Base-by-base conservation (phyloP, 2,888 invertebrate genomes). In the Mesochorus sp. region DNA sequence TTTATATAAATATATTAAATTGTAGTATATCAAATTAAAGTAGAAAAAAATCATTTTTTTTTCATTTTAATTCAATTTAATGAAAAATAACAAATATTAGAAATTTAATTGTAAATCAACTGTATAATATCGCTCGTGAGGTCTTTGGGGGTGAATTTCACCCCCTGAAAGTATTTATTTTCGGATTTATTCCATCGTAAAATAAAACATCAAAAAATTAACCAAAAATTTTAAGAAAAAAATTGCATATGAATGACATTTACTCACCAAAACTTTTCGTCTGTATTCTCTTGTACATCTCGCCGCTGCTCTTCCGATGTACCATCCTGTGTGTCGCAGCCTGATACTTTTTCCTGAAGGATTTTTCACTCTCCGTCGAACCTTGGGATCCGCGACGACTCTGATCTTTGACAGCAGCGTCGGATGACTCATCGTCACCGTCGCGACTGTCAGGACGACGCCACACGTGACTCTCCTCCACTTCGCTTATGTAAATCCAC, bases 241-340 rank as follows among this genome's bases (percentile, higher is more conserved):
- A n/a, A n/a, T n/a, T n/a, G n/a, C n/a, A n/a, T n/a, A n/a, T n/a
- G n/a, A n/a, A n/a, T n/a, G 42, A 21, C 3, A 14, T 47, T 8
- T 66, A 91, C 95, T 95, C 92, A 97, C 97, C 96, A 89, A 97
- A 97, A 71, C 94, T 94, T 86, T 96, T 96, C 74, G 95, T 95
- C 62, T 96, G 94, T 87, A 97, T 95, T 80, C 97, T 93, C 87
- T 95, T 94, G 88, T 97, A 97, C 94, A 97, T 95, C 91, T 98
- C 97, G 64, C 97, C 94, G 87, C 97, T 97, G 61, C 97, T 97
- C 88, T 97, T 95, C 68, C 97, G 93, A 91, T 98, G 97, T 0
- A 97, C 96, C 92, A 98, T 95, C 67, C 97, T 94, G 91, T 97
- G 97, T 2, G 97, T 96, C 75, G 97, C 94, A 17, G 96, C 96